phyloP scores from a whole-genome alignment of 2,888 invertebrate genomes.

The Euclidia mi region DNA sequence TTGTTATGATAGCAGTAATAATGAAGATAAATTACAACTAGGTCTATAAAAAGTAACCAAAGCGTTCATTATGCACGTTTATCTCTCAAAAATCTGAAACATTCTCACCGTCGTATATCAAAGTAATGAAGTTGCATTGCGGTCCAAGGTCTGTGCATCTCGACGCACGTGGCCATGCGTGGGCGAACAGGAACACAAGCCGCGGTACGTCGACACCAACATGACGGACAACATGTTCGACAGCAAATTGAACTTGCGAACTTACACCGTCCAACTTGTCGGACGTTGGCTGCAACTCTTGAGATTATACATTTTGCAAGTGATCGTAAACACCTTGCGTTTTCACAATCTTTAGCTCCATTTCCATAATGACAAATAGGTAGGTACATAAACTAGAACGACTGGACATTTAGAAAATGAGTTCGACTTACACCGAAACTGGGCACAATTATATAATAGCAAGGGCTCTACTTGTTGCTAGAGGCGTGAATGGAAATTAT shows the following conservation, averaged over 20 bases:
- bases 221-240: slow-evolving; percentile 40
- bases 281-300: too few relatives aligned
- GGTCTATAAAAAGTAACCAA: too few relatives aligned
- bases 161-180: slow-evolving; percentile 75
- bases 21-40: too few relatives aligned
- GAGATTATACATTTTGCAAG: too few relatives aligned
- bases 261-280: too few relatives aligned
- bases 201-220: slow-evolving; percentile 20
- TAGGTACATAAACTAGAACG: too few relatives aligned
- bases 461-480: not conserved
- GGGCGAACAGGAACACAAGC: slow-evolving; percentile 75
- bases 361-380: too few relatives aligned
- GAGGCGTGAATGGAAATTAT: not conserved
- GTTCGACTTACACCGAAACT: not conserved
- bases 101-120: slow-evolving; percentile 24
- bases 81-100: not conserved
- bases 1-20: too few relatives aligned
- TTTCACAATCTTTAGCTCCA: too few relatives aligned
- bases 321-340: too few relatives aligned
- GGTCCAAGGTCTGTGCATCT: slow-evolving; percentile 58
- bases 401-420: not conserved
- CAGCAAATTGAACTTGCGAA: slow-evolving; percentile 19
- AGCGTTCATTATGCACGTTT: not conserved
- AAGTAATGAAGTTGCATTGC: slow-evolving; percentile 42
- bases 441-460: not conserved